These are phyloP conservation scores for Platorchestia sp. DNA, from an alignment of 1,140 invertebrate genomes.

Conservation along the genomic window DNA sequence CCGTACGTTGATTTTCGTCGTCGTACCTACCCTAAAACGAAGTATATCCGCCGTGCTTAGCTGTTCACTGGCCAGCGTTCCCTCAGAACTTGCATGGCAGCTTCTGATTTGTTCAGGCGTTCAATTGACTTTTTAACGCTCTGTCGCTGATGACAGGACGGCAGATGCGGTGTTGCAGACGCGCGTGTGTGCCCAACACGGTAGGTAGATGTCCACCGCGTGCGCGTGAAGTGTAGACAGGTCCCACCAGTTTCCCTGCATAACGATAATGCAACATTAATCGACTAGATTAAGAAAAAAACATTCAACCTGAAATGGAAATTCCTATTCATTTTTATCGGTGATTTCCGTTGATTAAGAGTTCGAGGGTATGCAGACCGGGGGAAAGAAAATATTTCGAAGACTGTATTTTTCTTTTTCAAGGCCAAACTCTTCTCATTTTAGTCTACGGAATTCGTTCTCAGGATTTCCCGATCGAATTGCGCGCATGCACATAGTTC, in stretches of 20 bases:
- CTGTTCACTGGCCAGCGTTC: not conserved
- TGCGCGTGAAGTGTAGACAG: not conserved
- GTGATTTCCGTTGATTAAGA: not conserved
- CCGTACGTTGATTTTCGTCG: no score
- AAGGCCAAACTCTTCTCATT: not conserved
- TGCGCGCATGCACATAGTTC: not conserved
- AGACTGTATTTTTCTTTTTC: not conserved
- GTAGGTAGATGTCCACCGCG: no score
- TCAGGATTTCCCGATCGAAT: not conserved
- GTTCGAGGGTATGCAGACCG: not conserved
- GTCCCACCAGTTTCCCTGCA: no score
- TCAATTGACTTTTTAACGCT: not conserved
- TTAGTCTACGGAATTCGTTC: not conserved
- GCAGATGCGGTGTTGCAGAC: not conserved
- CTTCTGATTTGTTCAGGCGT: not conserved
- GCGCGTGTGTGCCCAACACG: no score
- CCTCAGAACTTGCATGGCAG: not conserved
- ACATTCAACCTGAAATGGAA: not conserved
- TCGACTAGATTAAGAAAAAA: no score
- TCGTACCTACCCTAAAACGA: no score
- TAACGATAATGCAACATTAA: no score
- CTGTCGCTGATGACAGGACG: not conserved
- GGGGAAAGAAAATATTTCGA: not conserved
- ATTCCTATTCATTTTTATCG: not conserved
- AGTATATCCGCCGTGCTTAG: not conserved